Evolutionary conservation across 1,140 invertebrate species (phyloP).

Genomic region (Dendrolimus punctatus): DNA sequence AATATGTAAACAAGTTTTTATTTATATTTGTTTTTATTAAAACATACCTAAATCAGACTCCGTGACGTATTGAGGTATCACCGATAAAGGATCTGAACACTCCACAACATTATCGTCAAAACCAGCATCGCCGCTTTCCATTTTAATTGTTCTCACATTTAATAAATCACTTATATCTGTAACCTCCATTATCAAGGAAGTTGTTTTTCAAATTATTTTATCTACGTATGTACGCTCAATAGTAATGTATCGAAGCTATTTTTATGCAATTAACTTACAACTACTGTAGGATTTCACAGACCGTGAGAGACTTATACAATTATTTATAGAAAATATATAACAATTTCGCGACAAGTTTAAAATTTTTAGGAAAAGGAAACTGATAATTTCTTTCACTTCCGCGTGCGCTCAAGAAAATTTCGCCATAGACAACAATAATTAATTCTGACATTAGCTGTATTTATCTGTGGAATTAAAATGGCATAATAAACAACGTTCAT

Average conservation of each 20-base stretch:
- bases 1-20: background rate
- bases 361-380: conserved; percentile 63
- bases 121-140: conserved; percentile 46
- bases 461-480: background rate
- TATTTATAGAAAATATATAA: conserved; percentile 1
- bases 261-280: background rate
- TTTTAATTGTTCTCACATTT: conserved; percentile 55
- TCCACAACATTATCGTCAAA: conserved; percentile 39
- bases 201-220: conserved; percentile 3
- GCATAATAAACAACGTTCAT: background rate
- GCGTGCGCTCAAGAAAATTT: conserved; percentile 46
- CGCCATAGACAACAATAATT: background rate
- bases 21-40: conserved; percentile 2
- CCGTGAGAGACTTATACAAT: background rate
- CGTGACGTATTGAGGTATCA: conserved; percentile 61
- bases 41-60: conserved; percentile 59
- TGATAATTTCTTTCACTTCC: conserved; percentile 47
- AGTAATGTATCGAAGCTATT: conserved; percentile 19
- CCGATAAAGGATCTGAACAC: conserved; percentile 42
- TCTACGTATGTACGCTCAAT: conserved; percentile 8
- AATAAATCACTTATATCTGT: conserved; percentile 51
- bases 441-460: background rate
- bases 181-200: conserved; percentile 43
- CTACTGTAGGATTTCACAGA: background rate
- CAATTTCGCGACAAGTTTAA: conserved; percentile 23